These are phyloP conservation scores for Leptocoma aspasia DNA, from an alignment of 2,113 vertebrate genomes.

Conservation along the genomic window DNA sequence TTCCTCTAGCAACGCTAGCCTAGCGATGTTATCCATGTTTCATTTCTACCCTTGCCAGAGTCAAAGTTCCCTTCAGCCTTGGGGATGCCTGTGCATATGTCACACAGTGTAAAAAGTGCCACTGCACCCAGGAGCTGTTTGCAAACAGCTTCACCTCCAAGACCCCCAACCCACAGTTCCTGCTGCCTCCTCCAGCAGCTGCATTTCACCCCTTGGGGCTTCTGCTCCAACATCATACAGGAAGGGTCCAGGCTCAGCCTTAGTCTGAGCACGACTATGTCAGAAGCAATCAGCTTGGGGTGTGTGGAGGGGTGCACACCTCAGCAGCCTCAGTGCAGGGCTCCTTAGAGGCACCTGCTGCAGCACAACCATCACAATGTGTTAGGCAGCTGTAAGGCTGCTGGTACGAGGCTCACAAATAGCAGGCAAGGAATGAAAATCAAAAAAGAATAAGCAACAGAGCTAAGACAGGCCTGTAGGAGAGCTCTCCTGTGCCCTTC, in stretches of 20 bases:
- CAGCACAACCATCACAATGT: not conserved
- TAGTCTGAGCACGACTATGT: not conserved
- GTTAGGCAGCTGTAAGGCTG: not conserved
- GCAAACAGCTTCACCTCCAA: not conserved
- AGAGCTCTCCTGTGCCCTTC: not conserved
- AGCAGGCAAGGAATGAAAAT: not conserved
- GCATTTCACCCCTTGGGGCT: not conserved
- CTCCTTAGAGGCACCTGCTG: not conserved
- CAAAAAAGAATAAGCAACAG: not conserved
- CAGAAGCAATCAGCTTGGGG: not conserved
- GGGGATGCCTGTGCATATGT: rapidly evolving
- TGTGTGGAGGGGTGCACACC: not conserved
- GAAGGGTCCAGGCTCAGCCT: rapidly evolving
- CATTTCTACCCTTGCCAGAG: not conserved
- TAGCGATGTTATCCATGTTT: not conserved
- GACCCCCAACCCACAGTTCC: not conserved
- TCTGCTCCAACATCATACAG: not conserved
- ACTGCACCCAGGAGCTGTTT: not conserved
- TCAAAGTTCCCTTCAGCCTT: not conserved
- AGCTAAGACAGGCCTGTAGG: not conserved
- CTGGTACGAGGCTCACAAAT: not conserved
- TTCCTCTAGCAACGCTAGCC: constrained; percentile 36
- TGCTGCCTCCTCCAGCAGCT: not conserved
- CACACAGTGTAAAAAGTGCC: rapidly evolving
- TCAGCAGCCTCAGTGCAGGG: not conserved